A percentile compares a stretch with the other conserved stretches of the same genome.
Evolutionary conservation across 2,888 invertebrate genomes (phyloP).

Genomic region (Philonicus albiceps): DNA sequence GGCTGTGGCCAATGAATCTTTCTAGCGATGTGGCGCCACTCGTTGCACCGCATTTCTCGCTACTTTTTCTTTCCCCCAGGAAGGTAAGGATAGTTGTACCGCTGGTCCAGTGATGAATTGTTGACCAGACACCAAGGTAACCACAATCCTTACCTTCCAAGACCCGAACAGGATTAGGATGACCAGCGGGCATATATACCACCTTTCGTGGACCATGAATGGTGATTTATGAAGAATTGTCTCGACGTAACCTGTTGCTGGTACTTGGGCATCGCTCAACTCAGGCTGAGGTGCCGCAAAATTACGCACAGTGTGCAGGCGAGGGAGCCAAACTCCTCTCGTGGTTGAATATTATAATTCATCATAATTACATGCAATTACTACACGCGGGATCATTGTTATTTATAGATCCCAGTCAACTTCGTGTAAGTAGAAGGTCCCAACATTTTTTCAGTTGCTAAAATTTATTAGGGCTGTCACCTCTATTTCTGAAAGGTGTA

Average conservation of each 20-base stretch:
- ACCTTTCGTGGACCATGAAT: conserved; percentile 24
- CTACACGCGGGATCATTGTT: conserved; percentile 14
- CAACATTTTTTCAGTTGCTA: background rate
- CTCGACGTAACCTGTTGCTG: background rate
- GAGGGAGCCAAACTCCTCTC: background rate
- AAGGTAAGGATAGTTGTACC: background rate
- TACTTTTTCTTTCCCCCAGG: background rate
- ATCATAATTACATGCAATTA: conserved; percentile 43
- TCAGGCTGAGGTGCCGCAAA: background rate
- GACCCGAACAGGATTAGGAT: conserved; percentile 8
- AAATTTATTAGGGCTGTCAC: conserved; percentile 16
- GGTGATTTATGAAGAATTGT: conserved; percentile 41
- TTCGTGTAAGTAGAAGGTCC: background rate
- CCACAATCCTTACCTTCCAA: background rate
- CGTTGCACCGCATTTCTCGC: conserved; percentile 13
- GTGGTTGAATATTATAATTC: conserved; percentile 40
- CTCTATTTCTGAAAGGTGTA: conserved; percentile 22
- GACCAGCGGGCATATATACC: conserved; percentile 8
- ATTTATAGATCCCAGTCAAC: conserved; percentile 18
- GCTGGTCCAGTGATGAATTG: background rate
- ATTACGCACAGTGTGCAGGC: background rate
- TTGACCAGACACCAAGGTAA: background rate
- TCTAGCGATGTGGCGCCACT: conserved; percentile 27
- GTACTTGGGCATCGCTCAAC: background rate
- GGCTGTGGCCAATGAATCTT: conserved; percentile 23